Evolutionary conservation across 2,888 invertebrate genomes (phyloP).

Genomic region (Epistrophe grossulariae): DNA sequence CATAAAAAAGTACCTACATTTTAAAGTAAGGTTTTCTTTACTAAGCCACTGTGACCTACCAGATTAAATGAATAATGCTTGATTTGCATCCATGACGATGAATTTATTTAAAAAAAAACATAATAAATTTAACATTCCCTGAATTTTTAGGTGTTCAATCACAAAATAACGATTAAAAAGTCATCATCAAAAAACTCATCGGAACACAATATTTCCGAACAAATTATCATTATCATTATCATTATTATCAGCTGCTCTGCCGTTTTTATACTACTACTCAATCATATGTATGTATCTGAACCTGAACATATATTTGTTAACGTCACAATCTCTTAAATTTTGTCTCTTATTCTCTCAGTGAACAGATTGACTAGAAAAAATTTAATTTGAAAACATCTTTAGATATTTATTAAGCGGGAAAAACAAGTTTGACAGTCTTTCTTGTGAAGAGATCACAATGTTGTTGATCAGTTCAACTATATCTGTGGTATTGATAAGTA

Average conservation of each 20-base stretch:
- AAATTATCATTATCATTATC: too few relatives aligned
- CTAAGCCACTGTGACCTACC: too few relatives aligned
- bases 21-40: background rate
- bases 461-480: background rate
- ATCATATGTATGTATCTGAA: background rate
- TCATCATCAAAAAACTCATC: background rate
- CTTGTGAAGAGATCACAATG: background rate
- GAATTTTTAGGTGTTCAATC: background rate
- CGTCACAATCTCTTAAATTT: background rate
- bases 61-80: background rate
- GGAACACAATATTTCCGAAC: too few relatives aligned
- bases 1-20: background rate
- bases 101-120: background rate
- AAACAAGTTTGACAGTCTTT: conserved; percentile 6
- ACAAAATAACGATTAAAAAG: background rate
- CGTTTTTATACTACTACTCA: background rate
- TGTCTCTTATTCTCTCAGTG: background rate
- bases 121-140: background rate
- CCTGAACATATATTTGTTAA: background rate
- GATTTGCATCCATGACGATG: background rate
- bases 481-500: background rate
- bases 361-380: background rate
- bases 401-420: background rate
- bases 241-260: too few relatives aligned
- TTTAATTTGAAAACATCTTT: background rate